phyloP scores from a whole-genome alignment of 2,113 vertebrate species.

The Cynoglossus semilaevis region DNA sequence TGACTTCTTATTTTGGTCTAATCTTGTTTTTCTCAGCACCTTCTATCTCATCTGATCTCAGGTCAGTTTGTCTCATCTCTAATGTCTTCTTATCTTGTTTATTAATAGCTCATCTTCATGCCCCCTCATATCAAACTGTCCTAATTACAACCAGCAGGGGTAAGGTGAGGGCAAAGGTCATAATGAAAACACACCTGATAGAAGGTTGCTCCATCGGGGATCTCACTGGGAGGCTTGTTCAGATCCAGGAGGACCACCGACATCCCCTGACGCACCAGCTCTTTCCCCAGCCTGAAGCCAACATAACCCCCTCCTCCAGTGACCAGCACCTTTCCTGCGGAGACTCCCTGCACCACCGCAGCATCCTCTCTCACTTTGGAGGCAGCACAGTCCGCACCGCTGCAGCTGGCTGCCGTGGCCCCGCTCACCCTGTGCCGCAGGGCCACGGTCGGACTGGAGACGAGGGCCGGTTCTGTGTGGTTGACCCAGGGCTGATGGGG shows the following conservation, averaged over 20 bases:
- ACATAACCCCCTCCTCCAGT: constrained; percentile 92
- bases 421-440: constrained; percentile 55
- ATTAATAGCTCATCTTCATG: no score
- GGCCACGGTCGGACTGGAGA: constrained; percentile 4
- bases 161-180: no score
- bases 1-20: no score
- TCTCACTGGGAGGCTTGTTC: constrained; percentile 75
- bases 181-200: constrained; percentile 75
- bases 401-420: constrained; percentile 38
- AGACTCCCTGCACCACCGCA: background rate
- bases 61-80: no score
- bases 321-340: constrained; percentile 79
- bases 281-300: constrained; percentile 84
- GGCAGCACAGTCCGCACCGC: constrained; percentile 35
- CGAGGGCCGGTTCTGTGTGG: constrained; percentile 1
- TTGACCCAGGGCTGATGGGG: constrained; percentile 47
- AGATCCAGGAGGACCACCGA: constrained; percentile 85
- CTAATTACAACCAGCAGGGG: no score
- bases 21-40: no score
- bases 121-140: no score
- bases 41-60: no score
- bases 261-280: constrained; percentile 76
- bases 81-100: no score
- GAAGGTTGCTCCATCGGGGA: constrained; percentile 77
- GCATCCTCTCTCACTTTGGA: constrained; percentile 42